These are phyloP conservation scores for Mesopsocus fuscifrons DNA, from an alignment of 2,888 invertebrate genomes.

Conservation along the genomic window DNA sequence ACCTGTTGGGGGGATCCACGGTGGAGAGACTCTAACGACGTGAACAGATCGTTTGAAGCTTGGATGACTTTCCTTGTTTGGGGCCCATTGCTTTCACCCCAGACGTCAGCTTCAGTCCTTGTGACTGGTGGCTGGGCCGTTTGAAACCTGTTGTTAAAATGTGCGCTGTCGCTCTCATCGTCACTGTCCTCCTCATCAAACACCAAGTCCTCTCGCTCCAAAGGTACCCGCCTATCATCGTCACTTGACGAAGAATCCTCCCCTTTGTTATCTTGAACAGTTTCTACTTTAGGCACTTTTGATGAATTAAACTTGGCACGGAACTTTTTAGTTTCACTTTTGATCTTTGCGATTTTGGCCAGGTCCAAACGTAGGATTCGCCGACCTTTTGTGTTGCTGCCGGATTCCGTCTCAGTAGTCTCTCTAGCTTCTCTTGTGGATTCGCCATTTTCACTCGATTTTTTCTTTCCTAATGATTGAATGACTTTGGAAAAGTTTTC, in stretches of 20 bases:
- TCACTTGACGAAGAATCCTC: background rate
- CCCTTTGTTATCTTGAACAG: too few species aligned
- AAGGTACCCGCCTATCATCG: background rate
- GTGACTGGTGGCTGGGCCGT: too few species aligned
- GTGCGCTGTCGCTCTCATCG: background rate
- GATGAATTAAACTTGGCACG: background rate
- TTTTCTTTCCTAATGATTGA: too few species aligned
- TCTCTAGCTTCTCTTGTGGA: background rate
- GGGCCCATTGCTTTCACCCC: background rate
- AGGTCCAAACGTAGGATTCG: too few species aligned
- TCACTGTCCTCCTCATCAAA: background rate
- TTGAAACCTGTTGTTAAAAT: too few species aligned
- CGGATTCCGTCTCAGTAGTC: too few species aligned
- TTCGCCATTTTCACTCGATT: too few species aligned
- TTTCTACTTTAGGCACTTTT: too few species aligned
- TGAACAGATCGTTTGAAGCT: constrained; percentile 15
- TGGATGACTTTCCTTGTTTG: background rate
- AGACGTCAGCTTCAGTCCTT: background rate
- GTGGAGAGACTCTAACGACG: constrained; percentile 19
- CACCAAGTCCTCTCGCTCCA: background rate
- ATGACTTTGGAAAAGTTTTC: background rate
- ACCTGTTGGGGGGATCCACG: too few species aligned
- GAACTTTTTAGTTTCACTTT: background rate
- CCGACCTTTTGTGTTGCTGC: background rate
- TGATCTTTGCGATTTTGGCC: too few species aligned